These are phyloP conservation scores for Drosophila ficusphila DNA, from an alignment of 1,140 invertebrate species.

Conservation along the genomic window DNA sequence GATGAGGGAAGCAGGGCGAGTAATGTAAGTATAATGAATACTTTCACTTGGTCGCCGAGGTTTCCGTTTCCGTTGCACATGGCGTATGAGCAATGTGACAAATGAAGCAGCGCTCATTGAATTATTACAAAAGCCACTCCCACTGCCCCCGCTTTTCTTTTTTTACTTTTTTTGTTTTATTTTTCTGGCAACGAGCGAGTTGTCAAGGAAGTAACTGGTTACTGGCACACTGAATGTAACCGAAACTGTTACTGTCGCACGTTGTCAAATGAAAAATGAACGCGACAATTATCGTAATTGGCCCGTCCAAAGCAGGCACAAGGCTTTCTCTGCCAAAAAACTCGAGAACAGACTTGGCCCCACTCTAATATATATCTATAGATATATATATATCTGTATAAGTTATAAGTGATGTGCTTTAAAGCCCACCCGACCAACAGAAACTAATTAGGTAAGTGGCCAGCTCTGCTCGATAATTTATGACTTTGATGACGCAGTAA, in stretches of 20 bases:
- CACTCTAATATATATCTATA: conserved; percentile 9
- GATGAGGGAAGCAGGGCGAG: not conserved
- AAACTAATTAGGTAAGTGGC: conserved; percentile 74
- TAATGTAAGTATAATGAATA: conserved; percentile 74
- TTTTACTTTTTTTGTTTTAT: not conserved
- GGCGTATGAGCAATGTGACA: conserved; percentile 65
- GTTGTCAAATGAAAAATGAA: conserved; percentile 80
- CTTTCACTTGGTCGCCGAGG: conserved; percentile 65
- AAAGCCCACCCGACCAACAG: conserved; percentile 22
- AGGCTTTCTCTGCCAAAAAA: conserved; percentile 34
- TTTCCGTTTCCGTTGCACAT: conserved; percentile 59
- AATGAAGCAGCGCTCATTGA: conserved; percentile 72
- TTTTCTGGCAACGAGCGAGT: conserved; percentile 47
- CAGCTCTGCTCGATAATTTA: conserved; percentile 47
- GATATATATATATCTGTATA: conserved; percentile 10
- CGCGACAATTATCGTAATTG: conserved; percentile 79
- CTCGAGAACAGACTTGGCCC: not conserved
- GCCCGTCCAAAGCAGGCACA: conserved; percentile 34
- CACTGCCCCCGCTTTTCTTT: not conserved
- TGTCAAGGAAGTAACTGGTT: conserved; percentile 57
- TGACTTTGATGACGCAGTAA: conserved; percentile 35
- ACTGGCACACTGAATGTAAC: conserved; percentile 22
- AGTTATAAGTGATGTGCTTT: conserved; percentile 49
- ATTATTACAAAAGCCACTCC: conserved; percentile 61
- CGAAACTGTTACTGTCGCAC: conserved; percentile 44